phyloP scores from a whole-genome alignment of 92 coral and sea anemone genomes.

The Galaxea fascicularis region DNA sequence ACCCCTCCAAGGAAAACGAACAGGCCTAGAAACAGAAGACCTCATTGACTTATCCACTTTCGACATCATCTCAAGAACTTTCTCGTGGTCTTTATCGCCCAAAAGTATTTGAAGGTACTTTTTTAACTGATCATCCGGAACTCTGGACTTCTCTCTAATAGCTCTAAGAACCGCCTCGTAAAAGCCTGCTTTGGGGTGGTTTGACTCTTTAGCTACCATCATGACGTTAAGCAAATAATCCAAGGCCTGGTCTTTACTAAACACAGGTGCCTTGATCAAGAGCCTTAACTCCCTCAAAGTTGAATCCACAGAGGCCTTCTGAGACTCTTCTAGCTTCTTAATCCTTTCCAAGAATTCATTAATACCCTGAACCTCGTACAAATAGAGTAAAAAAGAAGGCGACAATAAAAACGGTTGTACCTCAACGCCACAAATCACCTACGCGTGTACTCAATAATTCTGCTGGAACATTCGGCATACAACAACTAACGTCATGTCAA shows the following conservation, averaged over 20 bases:
- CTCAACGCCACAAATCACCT: background rate
- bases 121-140: background rate
- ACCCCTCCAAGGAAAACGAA: background rate
- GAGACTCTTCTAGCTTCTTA: background rate
- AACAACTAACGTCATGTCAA: background rate
- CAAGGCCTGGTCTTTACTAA: background rate
- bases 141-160: constrained; percentile 1
- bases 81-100: constrained; percentile 4
- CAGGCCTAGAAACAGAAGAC: background rate
- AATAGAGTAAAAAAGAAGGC: no score
- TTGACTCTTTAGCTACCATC: constrained; percentile 1
- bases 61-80: constrained; percentile 11
- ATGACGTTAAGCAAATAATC: background rate
- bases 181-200: background rate
- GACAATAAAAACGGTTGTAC: no score
- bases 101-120: background rate
- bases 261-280: background rate
- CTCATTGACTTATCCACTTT: constrained; percentile 1
- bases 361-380: background rate
- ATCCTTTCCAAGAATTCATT: background rate
- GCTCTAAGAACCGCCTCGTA: background rate
- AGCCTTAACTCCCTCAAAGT: background rate
- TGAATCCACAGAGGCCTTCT: background rate
- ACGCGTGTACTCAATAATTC: background rate
- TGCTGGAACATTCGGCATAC: no score